A percentile compares a stretch with the other conserved stretches of the same genome.
These are phyloP conservation scores for Brachyptera putata DNA, from an alignment of 2,888 invertebrate species.

Conservation along the genomic window DNA sequence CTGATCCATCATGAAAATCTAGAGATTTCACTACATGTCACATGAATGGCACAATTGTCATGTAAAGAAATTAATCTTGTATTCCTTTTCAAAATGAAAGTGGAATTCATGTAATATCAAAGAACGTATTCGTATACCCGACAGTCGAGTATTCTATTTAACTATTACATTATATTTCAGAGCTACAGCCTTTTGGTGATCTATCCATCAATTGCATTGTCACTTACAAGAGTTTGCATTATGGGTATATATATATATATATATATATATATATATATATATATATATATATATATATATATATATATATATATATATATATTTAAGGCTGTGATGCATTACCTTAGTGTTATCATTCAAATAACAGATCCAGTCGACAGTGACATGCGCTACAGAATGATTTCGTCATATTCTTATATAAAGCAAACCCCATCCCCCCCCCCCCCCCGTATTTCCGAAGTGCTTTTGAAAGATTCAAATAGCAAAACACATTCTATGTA, in stretches of 20 bases:
- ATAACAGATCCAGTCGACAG: background rate
- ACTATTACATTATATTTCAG: conserved; percentile 13
- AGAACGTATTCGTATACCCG: conserved; percentile 1
- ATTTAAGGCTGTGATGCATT: too few relatives aligned
- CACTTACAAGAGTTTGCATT: background rate
- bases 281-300: too few relatives aligned
- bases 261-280: background rate
- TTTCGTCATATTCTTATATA: conserved; percentile 16
- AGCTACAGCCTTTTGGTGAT: conserved; percentile 4
- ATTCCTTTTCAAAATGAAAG: conserved; percentile 21
- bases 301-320: too few relatives aligned
- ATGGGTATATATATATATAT: conserved; percentile 2
- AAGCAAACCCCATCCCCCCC: background rate
- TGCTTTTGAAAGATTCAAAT: background rate
- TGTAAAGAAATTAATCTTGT: conserved; percentile 21
- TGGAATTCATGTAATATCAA: conserved; percentile 18
- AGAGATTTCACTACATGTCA: conserved; percentile 9
- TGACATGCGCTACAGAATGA: conserved; percentile 1
- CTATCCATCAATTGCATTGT: conserved; percentile 16
- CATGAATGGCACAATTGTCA: conserved; percentile 14
- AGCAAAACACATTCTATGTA: conserved; percentile 8
- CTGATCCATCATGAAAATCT: conserved; percentile 11
- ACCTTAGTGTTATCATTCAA: conserved; percentile 16
- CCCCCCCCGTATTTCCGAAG: conserved; percentile 1
- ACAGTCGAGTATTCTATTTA: background rate